A percentile compares a stretch with the other conserved stretches of the same genome.
Evolutionary conservation across 1,140 invertebrate species (phyloP).

Genomic region (Araneus ventricosus): DNA sequence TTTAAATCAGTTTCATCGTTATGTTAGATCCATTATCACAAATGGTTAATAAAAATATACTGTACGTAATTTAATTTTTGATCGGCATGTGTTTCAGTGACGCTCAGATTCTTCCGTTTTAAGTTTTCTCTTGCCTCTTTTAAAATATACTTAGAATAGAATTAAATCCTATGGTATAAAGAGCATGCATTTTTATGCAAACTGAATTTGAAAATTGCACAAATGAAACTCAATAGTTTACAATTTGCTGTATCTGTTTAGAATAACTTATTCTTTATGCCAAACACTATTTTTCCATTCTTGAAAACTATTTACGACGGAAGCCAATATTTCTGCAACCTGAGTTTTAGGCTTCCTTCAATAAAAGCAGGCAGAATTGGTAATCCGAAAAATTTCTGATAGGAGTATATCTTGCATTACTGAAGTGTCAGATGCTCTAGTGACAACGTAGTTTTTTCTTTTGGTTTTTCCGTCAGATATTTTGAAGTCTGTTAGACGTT

Average conservation of each 20-base stretch:
- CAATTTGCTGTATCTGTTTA: neutral
- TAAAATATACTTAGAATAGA: too few species aligned
- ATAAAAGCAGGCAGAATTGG: neutral
- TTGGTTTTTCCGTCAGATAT: neutral
- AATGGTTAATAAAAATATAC: too few species aligned
- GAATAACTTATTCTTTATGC: neutral
- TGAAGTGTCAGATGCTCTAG: neutral
- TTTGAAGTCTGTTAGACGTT: neutral
- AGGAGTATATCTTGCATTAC: neutral
- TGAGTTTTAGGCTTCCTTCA: neutral
- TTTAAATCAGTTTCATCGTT: too few species aligned
- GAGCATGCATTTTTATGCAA: too few species aligned
- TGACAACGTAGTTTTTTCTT: neutral
- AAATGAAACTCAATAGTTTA: too few species aligned
- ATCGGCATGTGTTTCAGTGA: too few species aligned
- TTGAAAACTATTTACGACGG: neutral
- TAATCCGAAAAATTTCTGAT: neutral
- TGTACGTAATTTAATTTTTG: too few species aligned
- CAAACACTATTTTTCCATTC: neutral
- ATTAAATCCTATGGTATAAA: too few species aligned
- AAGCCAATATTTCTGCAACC: neutral
- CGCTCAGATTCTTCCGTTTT: too few species aligned
- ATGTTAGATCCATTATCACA: too few species aligned
- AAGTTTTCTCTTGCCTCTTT: too few species aligned
- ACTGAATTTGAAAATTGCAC: too few species aligned